A percentile compares a stretch with the other conserved stretches of the same genome.
These are phyloP conservation scores for Stichodactyla mertensii DNA, from an alignment of 64 coral and sea anemone genomes.

Conservation along the genomic window DNA sequence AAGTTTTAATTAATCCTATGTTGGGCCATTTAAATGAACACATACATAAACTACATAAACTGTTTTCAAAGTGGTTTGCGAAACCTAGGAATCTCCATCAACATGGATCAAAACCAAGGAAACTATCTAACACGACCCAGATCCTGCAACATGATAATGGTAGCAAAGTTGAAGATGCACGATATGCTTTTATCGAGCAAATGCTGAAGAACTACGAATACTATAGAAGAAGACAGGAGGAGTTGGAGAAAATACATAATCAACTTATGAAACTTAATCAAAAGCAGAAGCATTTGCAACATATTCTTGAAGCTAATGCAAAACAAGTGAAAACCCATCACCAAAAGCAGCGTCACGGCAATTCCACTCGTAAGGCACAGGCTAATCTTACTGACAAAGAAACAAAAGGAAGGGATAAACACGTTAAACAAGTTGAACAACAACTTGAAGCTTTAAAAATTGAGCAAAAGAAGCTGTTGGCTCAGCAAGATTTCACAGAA, in stretches of 20 bases:
- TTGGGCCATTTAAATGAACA: background rate
- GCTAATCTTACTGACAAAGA: background rate
- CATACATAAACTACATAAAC: conserved; percentile 18
- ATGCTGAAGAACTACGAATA: conserved; percentile 57
- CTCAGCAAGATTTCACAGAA: background rate
- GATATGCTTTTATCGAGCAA: conserved; percentile 25
- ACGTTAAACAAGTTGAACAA: background rate
- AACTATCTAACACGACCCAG: background rate
- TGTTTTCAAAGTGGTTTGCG: conserved; percentile 38
- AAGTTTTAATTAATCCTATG: background rate
- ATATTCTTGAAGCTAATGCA: conserved; percentile 20
- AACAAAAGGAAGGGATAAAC: background rate
- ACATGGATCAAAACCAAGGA: background rate
- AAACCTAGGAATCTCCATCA: background rate
- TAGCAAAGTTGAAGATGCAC: background rate
- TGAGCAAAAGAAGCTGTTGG: background rate
- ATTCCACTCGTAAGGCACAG: background rate
- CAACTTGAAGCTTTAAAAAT: background rate
- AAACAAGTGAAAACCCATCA: conserved; percentile 16
- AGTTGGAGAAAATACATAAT: conserved; percentile 11
- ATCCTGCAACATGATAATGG: background rate
- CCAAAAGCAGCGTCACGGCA: background rate
- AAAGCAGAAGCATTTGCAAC: conserved; percentile 38
- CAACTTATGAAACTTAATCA: conserved; percentile 12
- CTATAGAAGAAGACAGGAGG: conserved; percentile 28